Base-by-base conservation (phyloP, 2,113 vertebrate species). In the Butorides virescens region DNA sequence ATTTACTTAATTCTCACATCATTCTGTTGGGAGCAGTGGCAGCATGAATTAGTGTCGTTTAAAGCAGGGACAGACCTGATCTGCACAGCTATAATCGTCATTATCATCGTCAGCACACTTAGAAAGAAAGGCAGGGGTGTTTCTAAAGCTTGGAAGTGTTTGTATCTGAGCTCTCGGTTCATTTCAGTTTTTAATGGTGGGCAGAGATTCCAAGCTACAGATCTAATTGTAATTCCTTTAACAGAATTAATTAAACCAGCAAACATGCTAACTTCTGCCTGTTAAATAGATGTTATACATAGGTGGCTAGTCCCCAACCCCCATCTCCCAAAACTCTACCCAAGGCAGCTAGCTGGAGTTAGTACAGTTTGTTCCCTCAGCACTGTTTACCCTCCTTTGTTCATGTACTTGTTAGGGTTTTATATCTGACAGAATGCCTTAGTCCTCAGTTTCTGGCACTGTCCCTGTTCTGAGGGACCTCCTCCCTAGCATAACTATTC, bases 351-450 rank as follows among this genome's bases (percentile, higher is more conserved):
- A n/a, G 16, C 42, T 94, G 68, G 75, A 80, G 23, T 96, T 91
- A 7, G 93, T 89, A 94, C 92, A 94, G 73, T 86, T 91, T 96
- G 95, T 95, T 97, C 95, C 46, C 62, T 93, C 26, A 8, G 49
- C 4, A 1, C 63, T 96, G 73, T 92, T 96, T 96, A 74, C 50
- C 55, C 82, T 92, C 50, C 37, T 92, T 97, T 97, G 93, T 96
- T 96, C 82, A 10, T 94, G 95, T 88, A 58, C 86, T 96, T 95
- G 72, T 88, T 96, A 94, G 53, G 59, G 75, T 88, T 96, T 96
- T 95, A 25, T 72, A 73, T 88, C 71, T 94, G 90, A 88, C 78
- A 94, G 88, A 80, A 77, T 90, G 88, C 63, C 63, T 92, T 88
- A 93, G 84, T 82, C 70, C 93, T 93, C 70, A 25, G 53, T 90